Evolutionary conservation across 2,797 vertebrate species (phyloP).

Genomic region (Micrastur ruficollis): DNA sequence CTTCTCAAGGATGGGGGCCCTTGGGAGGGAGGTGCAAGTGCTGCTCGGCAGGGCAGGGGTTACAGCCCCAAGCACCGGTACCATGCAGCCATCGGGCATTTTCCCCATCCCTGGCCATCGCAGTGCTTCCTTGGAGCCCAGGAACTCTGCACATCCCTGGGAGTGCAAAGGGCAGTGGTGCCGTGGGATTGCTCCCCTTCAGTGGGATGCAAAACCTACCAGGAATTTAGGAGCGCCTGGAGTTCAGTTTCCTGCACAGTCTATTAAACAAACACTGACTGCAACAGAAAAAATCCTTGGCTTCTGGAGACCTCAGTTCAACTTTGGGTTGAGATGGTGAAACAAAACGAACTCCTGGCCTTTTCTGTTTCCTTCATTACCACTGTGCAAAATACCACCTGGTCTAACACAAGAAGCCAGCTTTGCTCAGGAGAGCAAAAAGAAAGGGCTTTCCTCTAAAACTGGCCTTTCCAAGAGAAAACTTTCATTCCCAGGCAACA

Average conservation of each 20-base stretch:
- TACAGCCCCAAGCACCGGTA: not conserved
- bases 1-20: not conserved
- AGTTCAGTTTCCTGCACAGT: not conserved
- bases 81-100: accelerated
- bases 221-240: not conserved
- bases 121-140: not conserved
- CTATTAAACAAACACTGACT: not conserved
- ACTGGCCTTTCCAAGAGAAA: not conserved
- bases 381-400: not conserved
- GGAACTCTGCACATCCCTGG: not conserved
- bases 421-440: not conserved
- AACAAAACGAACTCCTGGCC: not conserved
- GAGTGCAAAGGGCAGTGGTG: not conserved
- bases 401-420: not conserved
- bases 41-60: not conserved
- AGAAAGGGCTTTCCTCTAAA: not conserved
- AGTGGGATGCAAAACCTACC: not conserved
- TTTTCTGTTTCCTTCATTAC: conserved; percentile 8
- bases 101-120: not conserved
- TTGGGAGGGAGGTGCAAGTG: accelerated
- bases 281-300: not conserved
- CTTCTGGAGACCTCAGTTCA: conserved; percentile 16
- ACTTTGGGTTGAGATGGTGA: not conserved
- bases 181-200: not conserved
- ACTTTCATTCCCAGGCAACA: not conserved